phyloP scores from a whole-genome alignment of 1,140 invertebrate genomes.

The Anastatus disparis region DNA sequence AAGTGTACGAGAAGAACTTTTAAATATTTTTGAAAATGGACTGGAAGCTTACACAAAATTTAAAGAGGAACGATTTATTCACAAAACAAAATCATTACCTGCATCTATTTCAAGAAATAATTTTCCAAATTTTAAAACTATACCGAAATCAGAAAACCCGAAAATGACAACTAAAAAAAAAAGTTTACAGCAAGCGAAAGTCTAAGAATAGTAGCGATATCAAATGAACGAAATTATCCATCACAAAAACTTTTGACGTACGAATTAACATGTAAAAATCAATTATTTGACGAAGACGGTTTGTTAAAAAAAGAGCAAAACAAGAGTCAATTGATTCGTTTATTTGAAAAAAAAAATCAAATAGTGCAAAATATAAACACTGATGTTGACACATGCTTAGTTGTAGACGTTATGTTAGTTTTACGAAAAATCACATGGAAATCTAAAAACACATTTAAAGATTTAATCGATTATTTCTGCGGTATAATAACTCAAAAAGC shows the following conservation, averaged over 20 bases:
- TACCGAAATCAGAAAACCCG: not conserved
- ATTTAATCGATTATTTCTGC: not conserved
- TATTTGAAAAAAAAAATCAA: not conserved
- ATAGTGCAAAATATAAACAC: not conserved
- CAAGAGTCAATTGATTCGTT: not conserved
- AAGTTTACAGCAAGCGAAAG: too few relatives aligned
- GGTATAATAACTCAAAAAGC: not conserved
- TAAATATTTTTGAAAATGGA: constrained; percentile 5
- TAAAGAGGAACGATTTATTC: not conserved
- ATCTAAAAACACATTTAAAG: not conserved
- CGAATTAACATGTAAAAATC: not conserved
- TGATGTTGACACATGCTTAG: not conserved
- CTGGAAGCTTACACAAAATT: not conserved
- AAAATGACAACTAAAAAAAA: not conserved
- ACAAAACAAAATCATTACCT: not conserved
- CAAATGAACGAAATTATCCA: not conserved
- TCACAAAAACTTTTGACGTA: not conserved
- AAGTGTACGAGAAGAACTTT: not conserved
- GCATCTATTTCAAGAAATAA: not conserved
- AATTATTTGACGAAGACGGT: constrained; percentile 3
- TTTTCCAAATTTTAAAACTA: not conserved
- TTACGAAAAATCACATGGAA: not conserved
- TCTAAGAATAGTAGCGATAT: not conserved
- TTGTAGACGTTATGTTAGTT: constrained; percentile 5
- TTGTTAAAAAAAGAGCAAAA: constrained; percentile 9